Evolutionary conservation across 2,113 vertebrate species (phyloP).

Genomic region (Tyrannus savana): DNA sequence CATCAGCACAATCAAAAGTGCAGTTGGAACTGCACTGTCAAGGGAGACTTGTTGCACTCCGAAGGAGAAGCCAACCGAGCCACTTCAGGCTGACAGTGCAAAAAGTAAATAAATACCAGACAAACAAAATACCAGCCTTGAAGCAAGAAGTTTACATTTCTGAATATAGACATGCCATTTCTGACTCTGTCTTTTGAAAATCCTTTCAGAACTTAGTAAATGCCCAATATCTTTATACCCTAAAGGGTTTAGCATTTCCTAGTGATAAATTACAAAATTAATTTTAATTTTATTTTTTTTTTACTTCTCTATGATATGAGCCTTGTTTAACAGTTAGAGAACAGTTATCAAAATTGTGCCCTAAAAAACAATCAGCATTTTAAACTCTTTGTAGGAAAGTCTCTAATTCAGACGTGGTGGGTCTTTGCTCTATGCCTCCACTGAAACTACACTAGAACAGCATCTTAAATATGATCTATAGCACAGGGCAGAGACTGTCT

Average conservation of each 20-base stretch:
- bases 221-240: background rate
- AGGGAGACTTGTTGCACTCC: background rate
- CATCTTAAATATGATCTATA: background rate
- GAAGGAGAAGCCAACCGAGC: background rate
- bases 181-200: background rate
- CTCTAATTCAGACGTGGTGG: background rate
- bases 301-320: background rate
- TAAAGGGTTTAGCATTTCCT: background rate
- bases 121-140: background rate
- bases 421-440: background rate
- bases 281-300: background rate
- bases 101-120: background rate
- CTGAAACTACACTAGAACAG: background rate
- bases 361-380: background rate
- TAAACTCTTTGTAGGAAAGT: background rate
- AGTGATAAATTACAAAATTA: background rate
- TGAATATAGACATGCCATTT: background rate
- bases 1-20: background rate
- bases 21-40: background rate
- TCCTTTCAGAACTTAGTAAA: background rate
- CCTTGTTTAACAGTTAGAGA: background rate
- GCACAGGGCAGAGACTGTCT: background rate
- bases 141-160: background rate
- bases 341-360: background rate
- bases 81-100: background rate